These are phyloP conservation scores for Monomorium pharaonis DNA, from an alignment of 1,140 invertebrate species.

Conservation along the genomic window DNA sequence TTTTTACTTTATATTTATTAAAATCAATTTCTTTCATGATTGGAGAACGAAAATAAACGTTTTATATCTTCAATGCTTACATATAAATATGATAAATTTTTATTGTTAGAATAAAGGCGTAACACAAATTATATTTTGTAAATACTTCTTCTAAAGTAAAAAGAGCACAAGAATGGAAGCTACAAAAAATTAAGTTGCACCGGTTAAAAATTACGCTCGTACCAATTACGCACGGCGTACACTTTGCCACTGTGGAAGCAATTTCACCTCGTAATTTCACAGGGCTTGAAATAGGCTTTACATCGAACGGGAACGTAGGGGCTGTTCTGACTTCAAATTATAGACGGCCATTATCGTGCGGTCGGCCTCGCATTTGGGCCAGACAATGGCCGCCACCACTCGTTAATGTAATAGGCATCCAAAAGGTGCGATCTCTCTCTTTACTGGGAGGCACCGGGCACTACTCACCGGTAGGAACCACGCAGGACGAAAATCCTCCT, in stretches of 20 bases:
- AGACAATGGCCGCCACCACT: conserved; percentile 82
- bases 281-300: conserved; percentile 50
- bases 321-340: conserved; percentile 76
- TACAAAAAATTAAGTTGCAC: conserved; percentile 17
- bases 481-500: conserved; percentile 71
- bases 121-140: conserved; percentile 20
- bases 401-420: conserved; percentile 83
- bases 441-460: conserved; percentile 52
- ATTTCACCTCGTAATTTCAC: conserved; percentile 48
- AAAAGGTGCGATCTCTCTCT: conserved; percentile 78
- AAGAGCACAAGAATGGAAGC: neutral
- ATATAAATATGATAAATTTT: neutral
- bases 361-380: conserved; percentile 77
- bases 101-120: neutral
- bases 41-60: neutral
- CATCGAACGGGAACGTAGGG: conserved; percentile 35
- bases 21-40: neutral
- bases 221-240: conserved; percentile 36
- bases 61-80: neutral
- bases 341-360: conserved; percentile 78
- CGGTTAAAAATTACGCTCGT: conserved; percentile 41
- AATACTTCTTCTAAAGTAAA: neutral
- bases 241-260: conserved; percentile 12
- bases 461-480: conserved; percentile 65
- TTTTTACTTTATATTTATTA: neutral